Evolutionary conservation across 2,888 invertebrate species (phyloP).

Genomic region (Tachina lurida): DNA sequence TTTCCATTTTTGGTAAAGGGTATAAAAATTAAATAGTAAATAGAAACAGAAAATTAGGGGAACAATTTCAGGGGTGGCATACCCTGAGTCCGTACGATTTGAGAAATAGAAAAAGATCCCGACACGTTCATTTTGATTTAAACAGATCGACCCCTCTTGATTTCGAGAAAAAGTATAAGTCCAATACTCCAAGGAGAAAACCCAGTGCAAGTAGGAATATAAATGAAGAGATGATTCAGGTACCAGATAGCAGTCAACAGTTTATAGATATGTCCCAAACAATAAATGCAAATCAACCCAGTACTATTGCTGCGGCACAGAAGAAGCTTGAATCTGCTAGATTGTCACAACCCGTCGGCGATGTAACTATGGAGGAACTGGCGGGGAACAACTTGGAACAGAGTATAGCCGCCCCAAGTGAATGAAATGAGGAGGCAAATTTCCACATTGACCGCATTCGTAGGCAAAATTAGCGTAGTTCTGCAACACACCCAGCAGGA

Average conservation of each 20-base stretch:
- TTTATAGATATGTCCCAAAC: background rate
- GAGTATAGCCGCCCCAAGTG: background rate
- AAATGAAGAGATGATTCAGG: background rate
- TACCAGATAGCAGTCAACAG: background rate
- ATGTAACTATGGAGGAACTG: background rate
- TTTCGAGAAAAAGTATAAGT: background rate
- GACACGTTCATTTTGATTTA: conserved; percentile 1
- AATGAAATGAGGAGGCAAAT: background rate
- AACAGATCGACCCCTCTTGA: background rate
- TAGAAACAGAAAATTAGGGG: no score
- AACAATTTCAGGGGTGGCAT: no score
- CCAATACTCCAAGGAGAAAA: background rate
- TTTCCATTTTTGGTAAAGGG: no score
- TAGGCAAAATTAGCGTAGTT: background rate
- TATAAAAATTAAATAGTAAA: no score
- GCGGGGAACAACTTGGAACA: background rate
- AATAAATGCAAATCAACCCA: background rate
- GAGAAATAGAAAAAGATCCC: background rate
- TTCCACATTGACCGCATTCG: background rate
- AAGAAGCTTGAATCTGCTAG: background rate
- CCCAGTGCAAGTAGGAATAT: background rate
- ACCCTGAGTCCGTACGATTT: no score
- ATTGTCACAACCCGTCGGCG: background rate
- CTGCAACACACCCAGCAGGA: conserved; percentile 2
- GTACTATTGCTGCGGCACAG: background rate